These are phyloP conservation scores for Luffia ferchaultella DNA, from an alignment of 2,888 invertebrate species.

Conservation along the genomic window DNA sequence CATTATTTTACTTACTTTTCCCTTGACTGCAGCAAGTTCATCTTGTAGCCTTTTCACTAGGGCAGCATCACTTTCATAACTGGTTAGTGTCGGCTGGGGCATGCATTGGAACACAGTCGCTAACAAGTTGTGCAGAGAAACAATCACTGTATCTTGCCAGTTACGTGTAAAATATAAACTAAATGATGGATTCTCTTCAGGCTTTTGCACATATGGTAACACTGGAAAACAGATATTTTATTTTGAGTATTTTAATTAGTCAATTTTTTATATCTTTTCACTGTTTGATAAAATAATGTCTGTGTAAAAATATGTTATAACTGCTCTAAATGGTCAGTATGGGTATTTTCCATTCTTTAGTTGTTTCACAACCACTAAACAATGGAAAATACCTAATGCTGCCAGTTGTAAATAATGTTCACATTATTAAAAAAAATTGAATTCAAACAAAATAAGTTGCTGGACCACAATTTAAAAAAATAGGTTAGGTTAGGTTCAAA, in stretches of 20 bases:
- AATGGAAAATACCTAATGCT: too few relatives aligned
- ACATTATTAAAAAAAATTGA: too few relatives aligned
- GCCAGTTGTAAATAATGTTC: too few relatives aligned
- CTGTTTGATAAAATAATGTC: too few relatives aligned
- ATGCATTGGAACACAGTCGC: slow-evolving; percentile 88
- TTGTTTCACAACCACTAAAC: too few relatives aligned
- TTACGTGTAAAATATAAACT: slow-evolving; percentile 89
- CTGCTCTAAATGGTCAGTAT: too few relatives aligned
- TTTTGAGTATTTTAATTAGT: neutral
- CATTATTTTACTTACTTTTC: slow-evolving; percentile 33
- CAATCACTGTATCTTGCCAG: slow-evolving; percentile 94
- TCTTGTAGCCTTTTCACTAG: slow-evolving; percentile 84
- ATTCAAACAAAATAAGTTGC: too few relatives aligned
- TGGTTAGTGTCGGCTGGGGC: slow-evolving; percentile 85
- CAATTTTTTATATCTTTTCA: too few relatives aligned
- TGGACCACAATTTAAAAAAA: too few relatives aligned
- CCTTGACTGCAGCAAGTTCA: slow-evolving; percentile 75
- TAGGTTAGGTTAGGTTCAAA: too few relatives aligned
- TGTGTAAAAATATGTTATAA: slow-evolving; percentile 4
- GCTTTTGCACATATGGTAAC: slow-evolving; percentile 89
- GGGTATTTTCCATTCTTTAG: too few relatives aligned
- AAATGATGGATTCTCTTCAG: slow-evolving; percentile 90
- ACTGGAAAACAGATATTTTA: slow-evolving; percentile 63
- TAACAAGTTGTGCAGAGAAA: slow-evolving; percentile 91
- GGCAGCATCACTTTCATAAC: slow-evolving; percentile 86